phyloP scores from a whole-genome alignment of 2,888 invertebrate genomes.

The Hybos culiciformis region DNA sequence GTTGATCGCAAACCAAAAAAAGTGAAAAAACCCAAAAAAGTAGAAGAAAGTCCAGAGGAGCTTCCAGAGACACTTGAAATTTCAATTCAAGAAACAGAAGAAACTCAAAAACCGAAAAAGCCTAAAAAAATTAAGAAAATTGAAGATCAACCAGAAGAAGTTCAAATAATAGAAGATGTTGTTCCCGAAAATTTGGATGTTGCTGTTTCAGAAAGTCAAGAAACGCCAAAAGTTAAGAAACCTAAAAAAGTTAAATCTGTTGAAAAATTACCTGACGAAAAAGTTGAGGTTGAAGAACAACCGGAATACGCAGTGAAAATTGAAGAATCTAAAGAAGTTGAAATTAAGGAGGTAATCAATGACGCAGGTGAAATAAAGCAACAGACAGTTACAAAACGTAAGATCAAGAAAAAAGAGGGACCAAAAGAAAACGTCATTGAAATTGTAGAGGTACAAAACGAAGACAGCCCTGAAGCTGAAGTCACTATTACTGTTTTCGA shows the following conservation, averaged over 20 bases:
- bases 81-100: conserved; percentile 16
- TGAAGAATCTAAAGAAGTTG: conserved; percentile 32
- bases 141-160: conserved; percentile 24
- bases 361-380: conserved; percentile 32
- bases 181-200: conserved; percentile 25
- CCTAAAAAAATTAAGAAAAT: conserved; percentile 23
- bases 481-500: conserved; percentile 22
- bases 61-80: not conserved
- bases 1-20: conserved; percentile 33
- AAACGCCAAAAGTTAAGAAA: conserved; percentile 16
- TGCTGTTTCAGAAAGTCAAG: conserved; percentile 18
- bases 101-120: conserved; percentile 17
- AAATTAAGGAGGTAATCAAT: conserved; percentile 31
- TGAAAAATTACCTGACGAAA: conserved; percentile 15
- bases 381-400: conserved; percentile 33
- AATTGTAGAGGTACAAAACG: conserved; percentile 29
- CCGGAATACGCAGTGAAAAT: conserved; percentile 18
- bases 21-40: conserved; percentile 17
- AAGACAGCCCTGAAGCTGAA: conserved; percentile 28
- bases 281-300: conserved; percentile 18
- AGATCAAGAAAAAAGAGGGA: conserved; percentile 32
- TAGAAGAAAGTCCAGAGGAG: conserved; percentile 9
- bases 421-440: conserved; percentile 31
- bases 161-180: conserved; percentile 25
- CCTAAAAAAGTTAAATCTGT: conserved; percentile 18